phyloP scores from a whole-genome alignment of 1,140 invertebrate genomes.

The Halotydeus destructor region DNA sequence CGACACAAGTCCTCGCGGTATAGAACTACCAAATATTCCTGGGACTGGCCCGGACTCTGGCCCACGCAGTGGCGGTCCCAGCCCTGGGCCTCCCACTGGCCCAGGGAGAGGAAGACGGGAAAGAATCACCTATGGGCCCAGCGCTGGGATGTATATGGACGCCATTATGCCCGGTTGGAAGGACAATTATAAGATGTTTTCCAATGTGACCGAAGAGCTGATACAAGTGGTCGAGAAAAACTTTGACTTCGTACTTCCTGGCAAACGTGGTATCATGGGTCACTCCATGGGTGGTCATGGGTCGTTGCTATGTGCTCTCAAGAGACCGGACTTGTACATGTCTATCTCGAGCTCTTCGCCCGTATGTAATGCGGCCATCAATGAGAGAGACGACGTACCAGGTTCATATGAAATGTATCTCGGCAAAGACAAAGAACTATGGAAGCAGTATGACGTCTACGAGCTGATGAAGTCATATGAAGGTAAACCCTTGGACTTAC shows the following conservation, averaged over 20 bases:
- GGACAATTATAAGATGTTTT: constrained; percentile 86
- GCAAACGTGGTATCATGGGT: constrained; percentile 13
- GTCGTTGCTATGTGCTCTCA: constrained; percentile 35
- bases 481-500: constrained; percentile 56
- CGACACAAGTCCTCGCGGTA: no score
- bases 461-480: constrained; percentile 57
- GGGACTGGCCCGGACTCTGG: no score
- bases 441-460: constrained; percentile 74
- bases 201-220: constrained; percentile 70
- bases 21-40: no score
- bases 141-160: constrained; percentile 90
- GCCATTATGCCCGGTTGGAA: constrained; percentile 76
- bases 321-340: not conserved
- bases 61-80: no score
- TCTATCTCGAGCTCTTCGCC: not conserved
- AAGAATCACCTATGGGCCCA: no score
- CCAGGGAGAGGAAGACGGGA: no score
- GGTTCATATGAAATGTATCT: no score
- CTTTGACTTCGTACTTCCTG: constrained; percentile 11
- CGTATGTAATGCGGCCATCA: no score
- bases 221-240: constrained; percentile 14
- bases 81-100: no score
- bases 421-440: constrained; percentile 38
- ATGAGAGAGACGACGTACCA: no score
- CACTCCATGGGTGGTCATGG: constrained; percentile 91